These are phyloP conservation scores for Lepus americanus DNA, from an alignment of 2,113 vertebrate species.

Conservation along the genomic window DNA sequence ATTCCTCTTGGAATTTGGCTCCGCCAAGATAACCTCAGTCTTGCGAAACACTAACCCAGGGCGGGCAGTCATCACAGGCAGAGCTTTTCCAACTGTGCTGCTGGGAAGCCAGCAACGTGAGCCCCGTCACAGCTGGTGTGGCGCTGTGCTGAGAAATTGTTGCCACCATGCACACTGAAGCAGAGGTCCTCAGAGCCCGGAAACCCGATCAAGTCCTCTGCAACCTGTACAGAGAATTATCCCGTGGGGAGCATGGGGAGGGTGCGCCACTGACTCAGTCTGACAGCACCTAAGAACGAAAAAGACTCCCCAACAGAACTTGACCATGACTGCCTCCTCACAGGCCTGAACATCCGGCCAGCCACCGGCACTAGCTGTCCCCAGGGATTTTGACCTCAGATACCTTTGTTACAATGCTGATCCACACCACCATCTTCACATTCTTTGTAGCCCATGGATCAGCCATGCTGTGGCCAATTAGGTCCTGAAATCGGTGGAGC, in stretches of 20 bases:
- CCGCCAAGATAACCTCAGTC: not conserved
- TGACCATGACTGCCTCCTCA: fast-evolving
- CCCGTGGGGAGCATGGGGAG: not conserved
- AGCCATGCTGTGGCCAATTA: fast-evolving
- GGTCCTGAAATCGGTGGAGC: too few species aligned
- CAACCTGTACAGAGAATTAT: fast-evolving
- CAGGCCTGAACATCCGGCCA: not conserved
- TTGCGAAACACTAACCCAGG: not conserved
- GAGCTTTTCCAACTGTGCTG: not conserved
- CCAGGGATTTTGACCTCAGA: not conserved
- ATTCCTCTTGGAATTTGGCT: slow-evolving; percentile 52
- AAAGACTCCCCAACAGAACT: not conserved
- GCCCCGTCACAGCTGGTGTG: fast-evolving
- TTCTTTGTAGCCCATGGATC: not conserved
- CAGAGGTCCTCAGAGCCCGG: not conserved
- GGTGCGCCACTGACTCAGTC: fast-evolving
- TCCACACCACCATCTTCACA: fast-evolving
- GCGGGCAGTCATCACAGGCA: not conserved
- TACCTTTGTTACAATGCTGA: not conserved
- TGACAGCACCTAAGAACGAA: not conserved
- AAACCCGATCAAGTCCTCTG: not conserved
- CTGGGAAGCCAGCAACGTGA: fast-evolving
- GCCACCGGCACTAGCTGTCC: fast-evolving
- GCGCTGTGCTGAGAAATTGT: not conserved
- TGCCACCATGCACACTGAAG: fast-evolving